Percentiles rank a stretch among this genome's conserved stretches.
phyloP scores from a whole-genome alignment of 2,797 vertebrate species.

The Phylloscopus collybita region DNA sequence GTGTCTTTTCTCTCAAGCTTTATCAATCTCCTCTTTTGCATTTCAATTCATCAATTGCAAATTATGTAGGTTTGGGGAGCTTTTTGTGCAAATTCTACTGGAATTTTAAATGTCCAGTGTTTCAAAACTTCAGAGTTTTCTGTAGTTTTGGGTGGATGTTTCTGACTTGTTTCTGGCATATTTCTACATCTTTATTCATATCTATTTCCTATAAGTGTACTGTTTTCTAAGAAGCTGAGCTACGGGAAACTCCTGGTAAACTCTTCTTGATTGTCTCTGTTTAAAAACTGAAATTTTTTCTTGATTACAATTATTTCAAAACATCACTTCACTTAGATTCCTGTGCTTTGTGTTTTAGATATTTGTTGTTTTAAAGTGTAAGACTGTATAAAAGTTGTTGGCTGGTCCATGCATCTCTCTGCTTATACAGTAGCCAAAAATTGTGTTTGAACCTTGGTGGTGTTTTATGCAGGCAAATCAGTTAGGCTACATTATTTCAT shows the following conservation, averaged over 20 bases:
- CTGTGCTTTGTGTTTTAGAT: background rate
- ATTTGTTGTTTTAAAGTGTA: background rate
- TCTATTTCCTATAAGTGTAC: background rate
- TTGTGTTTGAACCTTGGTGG: background rate
- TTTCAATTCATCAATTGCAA: conserved; percentile 37
- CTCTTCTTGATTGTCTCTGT: background rate
- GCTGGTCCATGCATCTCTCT: background rate
- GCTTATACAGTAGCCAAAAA: background rate
- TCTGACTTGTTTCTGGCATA: background rate
- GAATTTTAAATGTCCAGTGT: conserved; percentile 17
- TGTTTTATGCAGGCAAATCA: background rate
- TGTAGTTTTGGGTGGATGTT: background rate
- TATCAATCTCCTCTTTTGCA: conserved; percentile 38
- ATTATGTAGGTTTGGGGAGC: background rate
- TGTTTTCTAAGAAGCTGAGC: background rate
- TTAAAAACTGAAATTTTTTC: background rate
- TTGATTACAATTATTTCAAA: background rate
- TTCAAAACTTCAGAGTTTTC: conserved; percentile 36
- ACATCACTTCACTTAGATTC: background rate
- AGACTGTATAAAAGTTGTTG: background rate
- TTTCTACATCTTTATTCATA: background rate
- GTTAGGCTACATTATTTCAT: background rate
- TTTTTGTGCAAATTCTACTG: conserved; percentile 9
- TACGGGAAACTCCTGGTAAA: background rate
- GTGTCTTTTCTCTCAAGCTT: conserved; percentile 53